Base-by-base conservation (phyloP, 2,113 vertebrate species). In the Corvus moneduloides region DNA sequence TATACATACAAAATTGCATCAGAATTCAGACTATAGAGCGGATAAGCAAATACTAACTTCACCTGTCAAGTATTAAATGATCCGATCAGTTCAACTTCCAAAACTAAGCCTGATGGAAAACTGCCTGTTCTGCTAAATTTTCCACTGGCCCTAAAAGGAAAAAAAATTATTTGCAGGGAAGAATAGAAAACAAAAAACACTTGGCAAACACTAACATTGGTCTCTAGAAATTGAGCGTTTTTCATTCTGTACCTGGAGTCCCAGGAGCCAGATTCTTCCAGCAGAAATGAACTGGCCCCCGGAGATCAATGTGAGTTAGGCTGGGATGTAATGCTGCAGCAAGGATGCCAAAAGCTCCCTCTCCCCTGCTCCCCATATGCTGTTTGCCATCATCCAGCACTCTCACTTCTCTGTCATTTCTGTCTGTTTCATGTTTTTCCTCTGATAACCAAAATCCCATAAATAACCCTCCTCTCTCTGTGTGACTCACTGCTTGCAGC, bases 201-300 rank as follows among this genome's bases (percentile, higher is more conserved):
- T 77, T 90, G 80, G 69, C 66, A 90, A 82, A 41, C 35, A 23
- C 66, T 79, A 41, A 52, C 56, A 33, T 10, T 62, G 39, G n/a
- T 68, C 56, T 93, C 21, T 87, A 62, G 67, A 89, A 95, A 95
- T 41, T 55, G 87, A 86, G 54, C 83, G 24, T 17, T 95, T 96
- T 95, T 96, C 48, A 87, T 96, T 93, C 87, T 87, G 43, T 92
- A 84, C 69, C n/a, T 55, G 14, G 41, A 90, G 76, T 81, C 93
- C 79, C 89, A 90, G 79, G 85, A 75, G 87, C 58, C 73, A 92
- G 54, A 80, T 94, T 88, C 59, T 94, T 84, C 41, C 79, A 49
- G 49, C 32, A 87, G 89, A 87, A 94, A 80, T 87, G 46, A 94
- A 90, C 72, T 85, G 84, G 49, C 35, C 93, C 81, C 90, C 0